phyloP scores from a whole-genome alignment of 2,113 vertebrate species.

The Oenanthe melanoleuca region DNA sequence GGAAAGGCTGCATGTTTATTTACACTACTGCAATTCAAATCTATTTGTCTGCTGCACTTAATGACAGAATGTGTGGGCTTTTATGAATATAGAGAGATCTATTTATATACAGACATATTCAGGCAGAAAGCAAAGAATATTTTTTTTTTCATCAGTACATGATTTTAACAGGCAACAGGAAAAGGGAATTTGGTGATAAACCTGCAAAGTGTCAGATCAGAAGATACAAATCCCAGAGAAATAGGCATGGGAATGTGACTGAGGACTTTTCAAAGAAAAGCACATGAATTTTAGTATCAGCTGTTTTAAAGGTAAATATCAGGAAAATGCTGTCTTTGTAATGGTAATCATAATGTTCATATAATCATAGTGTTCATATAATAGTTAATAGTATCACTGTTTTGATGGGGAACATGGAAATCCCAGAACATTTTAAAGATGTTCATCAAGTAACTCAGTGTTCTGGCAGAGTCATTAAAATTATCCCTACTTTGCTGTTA shows the following conservation, averaged over 20 bases:
- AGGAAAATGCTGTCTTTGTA: background rate
- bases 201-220: background rate
- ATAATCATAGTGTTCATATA: background rate
- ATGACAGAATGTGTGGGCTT: background rate
- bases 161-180: background rate
- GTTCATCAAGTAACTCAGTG: background rate
- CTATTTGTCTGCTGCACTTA: constrained; percentile 2
- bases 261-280: background rate
- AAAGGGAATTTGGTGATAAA: background rate
- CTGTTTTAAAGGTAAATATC: background rate
- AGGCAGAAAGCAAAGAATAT: background rate
- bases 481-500: background rate
- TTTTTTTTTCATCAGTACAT: background rate
- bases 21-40: background rate
- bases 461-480: background rate
- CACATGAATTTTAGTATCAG: background rate
- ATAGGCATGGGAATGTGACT: background rate
- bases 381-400: background rate
- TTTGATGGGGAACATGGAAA: background rate
- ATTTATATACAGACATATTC: background rate
- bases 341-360: background rate
- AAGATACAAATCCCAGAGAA: background rate
- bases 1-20: background rate
- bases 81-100: background rate
- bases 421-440: background rate